Conservation (phyloP, 1,140 invertebrate genomes). For the Dreissena polymorpha region DNA sequence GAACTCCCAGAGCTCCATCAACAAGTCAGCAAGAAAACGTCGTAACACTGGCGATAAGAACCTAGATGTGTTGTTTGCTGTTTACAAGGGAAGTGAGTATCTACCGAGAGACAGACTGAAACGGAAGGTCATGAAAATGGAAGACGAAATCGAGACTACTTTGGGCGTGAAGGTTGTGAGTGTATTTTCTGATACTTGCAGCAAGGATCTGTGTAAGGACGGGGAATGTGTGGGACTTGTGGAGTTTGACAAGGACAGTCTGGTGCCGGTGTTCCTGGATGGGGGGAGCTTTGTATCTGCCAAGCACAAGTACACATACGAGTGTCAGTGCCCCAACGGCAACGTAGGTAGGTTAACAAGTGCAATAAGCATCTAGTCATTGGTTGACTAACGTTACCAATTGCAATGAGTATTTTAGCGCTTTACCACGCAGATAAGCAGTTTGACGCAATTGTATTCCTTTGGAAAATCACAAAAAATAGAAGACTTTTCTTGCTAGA, state of each 20-base stretch:
- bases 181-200: slow-evolving; percentile 89
- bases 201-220: slow-evolving; percentile 87
- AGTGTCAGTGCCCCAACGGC: slow-evolving; percentile 91
- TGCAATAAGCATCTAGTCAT: no score
- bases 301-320: slow-evolving; percentile 87
- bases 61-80: slow-evolving; percentile 93
- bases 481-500: no score
- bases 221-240: slow-evolving; percentile 92
- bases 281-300: slow-evolving; percentile 92
- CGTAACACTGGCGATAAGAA: slow-evolving; percentile 78
- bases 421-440: no score
- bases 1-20: slow-evolving; percentile 80
- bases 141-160: slow-evolving; percentile 88
- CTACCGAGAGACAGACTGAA: slow-evolving; percentile 67
- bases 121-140: slow-evolving; percentile 82
- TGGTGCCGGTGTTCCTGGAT: slow-evolving; percentile 82
- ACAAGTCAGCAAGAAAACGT: slow-evolving; percentile 28
- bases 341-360: slow-evolving; percentile 72
- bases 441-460: no score
- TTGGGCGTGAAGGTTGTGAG: slow-evolving; percentile 85
- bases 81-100: slow-evolving; percentile 82
- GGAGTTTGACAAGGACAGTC: slow-evolving; percentile 84
- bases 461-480: no score
- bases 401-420: no score
- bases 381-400: no score